A percentile compares a stretch with the other conserved stretches of the same genome.
phyloP scores from a whole-genome alignment of 2,797 vertebrate genomes.

The Sebastes steindachneri region DNA sequence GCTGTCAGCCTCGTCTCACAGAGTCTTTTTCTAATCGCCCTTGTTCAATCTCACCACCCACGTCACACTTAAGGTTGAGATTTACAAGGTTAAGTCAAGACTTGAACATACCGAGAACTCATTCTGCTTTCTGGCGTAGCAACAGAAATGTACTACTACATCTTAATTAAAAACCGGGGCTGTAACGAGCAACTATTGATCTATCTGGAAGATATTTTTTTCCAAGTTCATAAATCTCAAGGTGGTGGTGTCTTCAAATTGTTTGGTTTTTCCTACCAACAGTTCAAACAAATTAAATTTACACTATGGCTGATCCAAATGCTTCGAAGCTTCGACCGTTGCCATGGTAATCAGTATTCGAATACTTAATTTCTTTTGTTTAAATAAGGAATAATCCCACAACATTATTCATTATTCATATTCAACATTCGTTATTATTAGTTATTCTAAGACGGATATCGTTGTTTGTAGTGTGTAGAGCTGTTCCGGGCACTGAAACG shows the following conservation, averaged over 20 bases:
- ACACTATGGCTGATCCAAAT: too few relatives aligned
- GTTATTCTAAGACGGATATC: neutral
- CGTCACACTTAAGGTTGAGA: slow-evolving; percentile 16
- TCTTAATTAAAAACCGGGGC: neutral
- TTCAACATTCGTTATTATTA: neutral
- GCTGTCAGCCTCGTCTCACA: slow-evolving; percentile 24
- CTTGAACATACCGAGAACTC: neutral
- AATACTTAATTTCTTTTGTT: fast-evolving
- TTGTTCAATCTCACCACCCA: slow-evolving; percentile 37
- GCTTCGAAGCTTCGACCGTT: neutral
- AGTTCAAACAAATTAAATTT: neutral
- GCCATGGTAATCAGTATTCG: neutral
- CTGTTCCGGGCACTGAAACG: neutral
- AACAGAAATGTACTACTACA: neutral
- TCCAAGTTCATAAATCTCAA: neutral
- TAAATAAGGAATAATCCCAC: neutral
- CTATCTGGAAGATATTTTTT: neutral
- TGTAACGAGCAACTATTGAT: neutral
- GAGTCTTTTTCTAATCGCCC: slow-evolving; percentile 25
- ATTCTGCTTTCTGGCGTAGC: neutral
- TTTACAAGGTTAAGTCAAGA: slow-evolving; percentile 34
- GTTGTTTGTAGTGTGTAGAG: neutral
- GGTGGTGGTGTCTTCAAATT: neutral
- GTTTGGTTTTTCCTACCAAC: neutral
- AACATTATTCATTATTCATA: neutral